These are phyloP conservation scores for Acromyrmex heyeri DNA, from an alignment of 1,140 invertebrate species.

Conservation along the genomic window DNA sequence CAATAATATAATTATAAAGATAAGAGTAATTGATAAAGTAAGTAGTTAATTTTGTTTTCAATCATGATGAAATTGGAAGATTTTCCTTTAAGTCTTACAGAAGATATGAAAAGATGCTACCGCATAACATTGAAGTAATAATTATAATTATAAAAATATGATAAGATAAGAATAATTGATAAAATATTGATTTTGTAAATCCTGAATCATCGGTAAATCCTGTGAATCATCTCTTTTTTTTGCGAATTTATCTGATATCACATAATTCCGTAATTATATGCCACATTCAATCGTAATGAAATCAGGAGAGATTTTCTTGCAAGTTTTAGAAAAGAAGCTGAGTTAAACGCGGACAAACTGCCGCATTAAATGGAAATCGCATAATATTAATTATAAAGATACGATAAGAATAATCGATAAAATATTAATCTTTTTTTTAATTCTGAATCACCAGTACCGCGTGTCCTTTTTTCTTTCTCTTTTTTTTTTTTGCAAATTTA, in stretches of 20 bases:
- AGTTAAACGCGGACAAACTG: not conserved
- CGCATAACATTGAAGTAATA: not conserved
- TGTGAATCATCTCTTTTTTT: not conserved
- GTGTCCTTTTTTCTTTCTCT: not conserved
- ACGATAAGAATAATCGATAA: not conserved
- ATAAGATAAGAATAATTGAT: conserved; percentile 1
- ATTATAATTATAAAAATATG: not conserved
- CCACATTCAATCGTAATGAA: not conserved
- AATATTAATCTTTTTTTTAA: not conserved
- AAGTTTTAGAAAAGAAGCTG: not conserved
- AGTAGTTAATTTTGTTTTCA: not conserved
- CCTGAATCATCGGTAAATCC: not conserved
- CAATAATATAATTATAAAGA: conserved; percentile 4
- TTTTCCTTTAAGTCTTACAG: not conserved
- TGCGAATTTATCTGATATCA: not conserved
- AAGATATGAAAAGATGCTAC: not conserved
- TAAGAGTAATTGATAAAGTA: not conserved
- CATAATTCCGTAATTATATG: not conserved
- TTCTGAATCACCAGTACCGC: not conserved
- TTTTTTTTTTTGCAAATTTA: conserved; percentile 2
- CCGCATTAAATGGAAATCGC: not conserved
- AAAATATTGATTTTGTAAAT: not conserved
- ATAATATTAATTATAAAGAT: conserved; percentile 6
- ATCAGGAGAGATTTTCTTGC: not conserved
- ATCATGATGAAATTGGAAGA: not conserved